Evolutionary conservation across 2,888 invertebrate species (phyloP).

Genomic region (Drosophila buzzatii): DNA sequence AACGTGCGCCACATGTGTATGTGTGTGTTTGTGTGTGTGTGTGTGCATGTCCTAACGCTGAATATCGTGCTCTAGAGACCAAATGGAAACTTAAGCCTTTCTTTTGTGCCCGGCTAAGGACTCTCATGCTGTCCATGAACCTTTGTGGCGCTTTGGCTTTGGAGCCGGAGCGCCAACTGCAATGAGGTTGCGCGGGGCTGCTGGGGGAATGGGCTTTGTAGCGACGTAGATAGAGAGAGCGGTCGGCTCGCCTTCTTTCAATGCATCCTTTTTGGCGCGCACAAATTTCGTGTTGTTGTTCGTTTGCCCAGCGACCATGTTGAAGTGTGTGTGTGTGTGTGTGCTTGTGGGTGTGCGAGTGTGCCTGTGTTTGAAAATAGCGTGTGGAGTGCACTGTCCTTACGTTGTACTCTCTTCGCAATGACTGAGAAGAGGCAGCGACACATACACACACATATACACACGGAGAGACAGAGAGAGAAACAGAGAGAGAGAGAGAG

Average conservation of each 20-base stretch:
- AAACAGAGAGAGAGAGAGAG: background rate
- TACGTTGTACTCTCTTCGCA: constrained; percentile 68
- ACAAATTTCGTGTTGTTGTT: constrained; percentile 59
- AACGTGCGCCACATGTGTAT: constrained; percentile 19
- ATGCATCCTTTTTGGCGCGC: constrained; percentile 77
- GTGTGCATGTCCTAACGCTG: constrained; percentile 34
- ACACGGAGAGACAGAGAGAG: background rate
- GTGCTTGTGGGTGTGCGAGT: constrained; percentile 25
- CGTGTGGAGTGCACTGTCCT: constrained; percentile 76
- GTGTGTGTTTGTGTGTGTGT: constrained; percentile 2
- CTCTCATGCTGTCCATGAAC: constrained; percentile 81
- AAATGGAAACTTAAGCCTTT: constrained; percentile 84
- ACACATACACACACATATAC: constrained; percentile 15
- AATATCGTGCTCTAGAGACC: constrained; percentile 83
- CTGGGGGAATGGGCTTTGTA: constrained; percentile 1
- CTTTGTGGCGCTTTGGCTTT: constrained; percentile 72
- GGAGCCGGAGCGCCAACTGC: constrained; percentile 19
- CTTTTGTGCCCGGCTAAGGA: constrained; percentile 80
- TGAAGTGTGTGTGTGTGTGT: constrained; percentile 22
- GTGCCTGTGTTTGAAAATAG: constrained; percentile 51
- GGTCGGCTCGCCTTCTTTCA: constrained; percentile 66
- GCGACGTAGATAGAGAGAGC: constrained; percentile 20
- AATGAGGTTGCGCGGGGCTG: background rate
- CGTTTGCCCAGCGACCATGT: constrained; percentile 39
- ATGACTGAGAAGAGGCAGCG: constrained; percentile 22